Percentiles rank a stretch among this genome's conserved stretches.
Conservation (phyloP, 2,888 invertebrate species). For the Drosophila kanekoi region DNA sequence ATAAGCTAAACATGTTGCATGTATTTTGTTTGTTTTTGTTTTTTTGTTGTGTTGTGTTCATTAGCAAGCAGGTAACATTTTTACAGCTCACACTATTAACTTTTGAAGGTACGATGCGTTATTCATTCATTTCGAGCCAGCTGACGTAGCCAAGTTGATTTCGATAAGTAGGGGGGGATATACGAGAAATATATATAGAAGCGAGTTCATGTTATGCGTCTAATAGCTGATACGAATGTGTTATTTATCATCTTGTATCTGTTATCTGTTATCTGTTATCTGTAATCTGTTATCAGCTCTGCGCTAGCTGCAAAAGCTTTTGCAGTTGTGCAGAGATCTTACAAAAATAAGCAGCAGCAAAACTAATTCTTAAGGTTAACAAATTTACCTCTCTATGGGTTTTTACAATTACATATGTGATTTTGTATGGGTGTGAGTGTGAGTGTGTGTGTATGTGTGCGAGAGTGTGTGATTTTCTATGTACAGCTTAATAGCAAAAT, state of each 20-base stretch:
- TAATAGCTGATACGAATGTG: constrained; percentile 26
- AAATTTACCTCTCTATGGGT: constrained; percentile 43
- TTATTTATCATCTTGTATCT: background rate
- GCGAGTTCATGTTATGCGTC: constrained; percentile 43
- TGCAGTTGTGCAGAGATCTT: constrained; percentile 28
- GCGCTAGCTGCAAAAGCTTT: constrained; percentile 46
- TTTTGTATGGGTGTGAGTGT: constrained; percentile 29
- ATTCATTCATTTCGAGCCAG: constrained; percentile 31
- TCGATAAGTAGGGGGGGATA: constrained; percentile 25
- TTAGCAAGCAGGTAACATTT: constrained; percentile 85
- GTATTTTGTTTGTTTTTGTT: constrained; percentile 22
- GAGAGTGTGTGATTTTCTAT: constrained; percentile 33
- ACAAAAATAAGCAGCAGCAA: constrained; percentile 12
- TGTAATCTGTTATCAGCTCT: constrained; percentile 18
- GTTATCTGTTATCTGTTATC: constrained; percentile 13
- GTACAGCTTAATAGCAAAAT: constrained; percentile 59
- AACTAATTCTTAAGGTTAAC: constrained; percentile 32
- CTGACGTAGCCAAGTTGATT: constrained; percentile 44
- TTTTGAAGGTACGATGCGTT: constrained; percentile 80
- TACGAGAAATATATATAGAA: constrained; percentile 46
- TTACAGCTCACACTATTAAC: constrained; percentile 84
- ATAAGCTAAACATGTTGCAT: constrained; percentile 43
- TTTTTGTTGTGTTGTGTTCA: constrained; percentile 23
- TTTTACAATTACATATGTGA: constrained; percentile 33
- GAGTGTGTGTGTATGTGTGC: constrained; percentile 29